phyloP scores from a whole-genome alignment of 2,888 invertebrate genomes.

The Diplolepis rosae region DNA sequence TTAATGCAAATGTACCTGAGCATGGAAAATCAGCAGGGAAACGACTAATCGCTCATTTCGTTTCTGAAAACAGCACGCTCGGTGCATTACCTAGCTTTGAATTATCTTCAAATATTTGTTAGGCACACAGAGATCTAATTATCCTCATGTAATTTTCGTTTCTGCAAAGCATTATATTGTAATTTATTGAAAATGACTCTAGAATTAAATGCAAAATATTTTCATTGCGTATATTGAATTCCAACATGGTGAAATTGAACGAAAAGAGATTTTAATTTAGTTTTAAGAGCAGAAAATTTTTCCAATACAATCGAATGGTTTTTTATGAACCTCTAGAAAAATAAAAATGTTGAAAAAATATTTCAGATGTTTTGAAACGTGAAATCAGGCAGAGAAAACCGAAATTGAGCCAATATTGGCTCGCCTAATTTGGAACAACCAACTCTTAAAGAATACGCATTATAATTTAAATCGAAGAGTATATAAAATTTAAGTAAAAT shows the following conservation, averaged over 20 bases:
- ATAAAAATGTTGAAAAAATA: too few relatives aligned
- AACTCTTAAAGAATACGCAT: too few relatives aligned
- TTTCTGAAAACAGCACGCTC: constrained; percentile 21
- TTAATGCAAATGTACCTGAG: constrained; percentile 25
- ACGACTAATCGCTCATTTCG: constrained; percentile 27
- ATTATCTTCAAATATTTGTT: constrained; percentile 18
- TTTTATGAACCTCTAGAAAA: too few relatives aligned
- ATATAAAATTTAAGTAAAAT: background rate
- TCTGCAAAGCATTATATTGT: background rate
- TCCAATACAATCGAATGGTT: too few relatives aligned
- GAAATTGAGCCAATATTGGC: too few relatives aligned
- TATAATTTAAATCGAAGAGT: too few relatives aligned
- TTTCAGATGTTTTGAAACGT: too few relatives aligned
- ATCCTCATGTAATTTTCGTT: constrained; percentile 58
- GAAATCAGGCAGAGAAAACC: too few relatives aligned
- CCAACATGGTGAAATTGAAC: constrained; percentile 10
- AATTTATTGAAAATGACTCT: constrained; percentile 7
- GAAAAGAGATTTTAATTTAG: background rate
- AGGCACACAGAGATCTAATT: constrained; percentile 54
- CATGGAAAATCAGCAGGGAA: constrained; percentile 26
- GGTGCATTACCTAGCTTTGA: constrained; percentile 19
- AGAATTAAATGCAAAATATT: background rate
- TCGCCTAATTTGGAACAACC: too few relatives aligned
- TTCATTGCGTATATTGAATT: constrained; percentile 16
- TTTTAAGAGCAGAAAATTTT: background rate